Evolutionary conservation across 2,797 vertebrate species (phyloP).

Genomic region (Nasua narica): DNA sequence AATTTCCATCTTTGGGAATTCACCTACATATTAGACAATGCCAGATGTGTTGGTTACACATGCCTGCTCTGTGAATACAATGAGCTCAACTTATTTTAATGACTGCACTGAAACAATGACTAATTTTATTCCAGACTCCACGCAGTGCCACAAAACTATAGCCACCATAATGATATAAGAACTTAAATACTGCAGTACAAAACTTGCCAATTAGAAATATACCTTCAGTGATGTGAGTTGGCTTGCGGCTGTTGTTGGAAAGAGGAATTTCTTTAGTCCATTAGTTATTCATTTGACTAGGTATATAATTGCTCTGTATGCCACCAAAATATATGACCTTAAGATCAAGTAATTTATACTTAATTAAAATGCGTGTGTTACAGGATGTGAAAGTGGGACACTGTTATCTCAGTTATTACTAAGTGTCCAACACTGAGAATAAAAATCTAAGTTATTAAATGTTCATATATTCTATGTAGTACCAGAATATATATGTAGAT

Average conservation of each 20-base stretch:
- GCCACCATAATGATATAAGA: slow-evolving; percentile 35
- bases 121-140: slow-evolving; percentile 68
- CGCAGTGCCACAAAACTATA: slow-evolving; percentile 40
- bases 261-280: not conserved
- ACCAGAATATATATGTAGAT: not conserved
- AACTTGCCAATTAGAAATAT: slow-evolving; percentile 37
- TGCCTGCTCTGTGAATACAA: slow-evolving; percentile 71
- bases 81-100: slow-evolving; percentile 58
- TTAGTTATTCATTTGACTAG: not conserved
- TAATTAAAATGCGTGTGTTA: not conserved
- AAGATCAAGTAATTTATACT: not conserved
- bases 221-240: not conserved
- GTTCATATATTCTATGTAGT: not conserved
- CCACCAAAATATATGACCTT: not conserved
- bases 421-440: not conserved
- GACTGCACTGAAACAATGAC: slow-evolving; percentile 72
- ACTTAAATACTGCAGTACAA: slow-evolving; percentile 3
- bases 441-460: not conserved
- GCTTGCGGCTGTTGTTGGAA: not conserved
- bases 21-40: slow-evolving; percentile 56
- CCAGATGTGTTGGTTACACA: slow-evolving; percentile 73
- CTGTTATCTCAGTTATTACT: not conserved
- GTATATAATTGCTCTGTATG: not conserved
- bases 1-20: slow-evolving; percentile 67
- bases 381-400: not conserved